phyloP scores from a whole-genome alignment of 2,888 invertebrate genomes.

The Troides helena region DNA sequence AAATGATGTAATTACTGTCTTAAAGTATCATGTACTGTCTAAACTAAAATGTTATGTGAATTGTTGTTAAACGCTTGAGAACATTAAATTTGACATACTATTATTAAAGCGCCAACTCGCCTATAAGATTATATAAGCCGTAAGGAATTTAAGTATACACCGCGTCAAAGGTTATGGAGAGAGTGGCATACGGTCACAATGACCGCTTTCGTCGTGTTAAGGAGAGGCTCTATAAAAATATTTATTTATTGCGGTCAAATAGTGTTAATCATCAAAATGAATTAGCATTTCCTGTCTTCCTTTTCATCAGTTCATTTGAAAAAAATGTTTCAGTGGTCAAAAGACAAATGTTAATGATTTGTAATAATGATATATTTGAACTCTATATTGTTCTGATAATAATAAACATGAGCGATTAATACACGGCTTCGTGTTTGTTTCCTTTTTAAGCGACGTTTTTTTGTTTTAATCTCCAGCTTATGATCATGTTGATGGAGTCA shows the following conservation, averaged over 20 bases:
- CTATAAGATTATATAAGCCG: constrained; percentile 36
- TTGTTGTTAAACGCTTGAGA: neutral
- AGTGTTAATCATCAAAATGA: too few species aligned
- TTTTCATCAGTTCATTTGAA: too few species aligned
- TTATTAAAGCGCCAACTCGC: constrained; percentile 24
- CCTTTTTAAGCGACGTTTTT: neutral
- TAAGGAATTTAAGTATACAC: constrained; percentile 36
- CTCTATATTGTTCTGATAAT: too few species aligned
- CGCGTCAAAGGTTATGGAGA: constrained; percentile 59
- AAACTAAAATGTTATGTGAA: neutral
- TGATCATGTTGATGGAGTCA: neutral
- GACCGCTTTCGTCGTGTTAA: constrained; percentile 31
- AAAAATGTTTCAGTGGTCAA: too few species aligned
- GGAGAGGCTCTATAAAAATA: constrained; percentile 14
- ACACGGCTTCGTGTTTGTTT: too few species aligned
- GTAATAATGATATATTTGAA: too few species aligned
- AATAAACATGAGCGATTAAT: too few species aligned
- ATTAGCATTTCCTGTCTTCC: too few species aligned
- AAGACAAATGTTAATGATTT: too few species aligned
- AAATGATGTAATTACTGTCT: neutral
- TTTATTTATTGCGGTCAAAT: too few species aligned
- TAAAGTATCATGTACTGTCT: neutral
- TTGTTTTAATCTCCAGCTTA: neutral
- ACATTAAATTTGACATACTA: constrained; percentile 12
- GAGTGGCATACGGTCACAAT: constrained; percentile 44